Evolutionary conservation across 2,888 invertebrate genomes (phyloP), one percentile per base, ranked within the genome.

Genomic region (Tridacna crocea): DNA sequence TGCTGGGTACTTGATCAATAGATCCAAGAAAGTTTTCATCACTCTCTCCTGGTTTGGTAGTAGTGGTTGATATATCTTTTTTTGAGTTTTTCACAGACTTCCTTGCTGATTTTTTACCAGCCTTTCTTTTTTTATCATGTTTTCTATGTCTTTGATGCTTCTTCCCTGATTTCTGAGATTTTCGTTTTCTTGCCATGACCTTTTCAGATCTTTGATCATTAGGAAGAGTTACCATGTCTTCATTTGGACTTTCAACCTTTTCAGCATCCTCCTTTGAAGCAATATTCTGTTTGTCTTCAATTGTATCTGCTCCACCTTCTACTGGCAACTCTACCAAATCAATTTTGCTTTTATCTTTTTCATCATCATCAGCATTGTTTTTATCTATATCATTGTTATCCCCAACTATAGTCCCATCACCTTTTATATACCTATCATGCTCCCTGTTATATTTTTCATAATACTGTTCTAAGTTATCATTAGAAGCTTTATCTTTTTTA

Each of bases 371-470:
- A n/a, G 47, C 15, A 4, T n/a, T 72, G 26, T 27, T 61, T 22
- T 61, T 66, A 26, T 72, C 65, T 0, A 68, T 63, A 55, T 55
- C 73, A 74, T 60, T 36, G 22, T 72, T 72, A 80, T 58, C 36
- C 13, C 46, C 51, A 22, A 13, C 47, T 22, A 26, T 51, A n/a
- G 26, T 60, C 46, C 48, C 61, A 12, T 76, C 72, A n/a, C 72
- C 80, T 51, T n/a, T 27, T 24, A 48, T 47, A 60, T n/a, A 12
- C 19, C 61, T 36, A 58, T 75, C 55, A n/a, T 51, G 17, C 36
- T 75, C 65, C 26, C 60, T 61, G 72, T 83, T 86, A 78, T 86
- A 82, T 72, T 77, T 81, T 27, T 86, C 79, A 79, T 82, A 85
- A 12, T 78, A 77, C 47, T 82, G 22, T 17, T 79, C 68, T 55